These are phyloP conservation scores for Halocaridina rubra DNA, from an alignment of 2,888 invertebrate genomes.

Conservation along the genomic window DNA sequence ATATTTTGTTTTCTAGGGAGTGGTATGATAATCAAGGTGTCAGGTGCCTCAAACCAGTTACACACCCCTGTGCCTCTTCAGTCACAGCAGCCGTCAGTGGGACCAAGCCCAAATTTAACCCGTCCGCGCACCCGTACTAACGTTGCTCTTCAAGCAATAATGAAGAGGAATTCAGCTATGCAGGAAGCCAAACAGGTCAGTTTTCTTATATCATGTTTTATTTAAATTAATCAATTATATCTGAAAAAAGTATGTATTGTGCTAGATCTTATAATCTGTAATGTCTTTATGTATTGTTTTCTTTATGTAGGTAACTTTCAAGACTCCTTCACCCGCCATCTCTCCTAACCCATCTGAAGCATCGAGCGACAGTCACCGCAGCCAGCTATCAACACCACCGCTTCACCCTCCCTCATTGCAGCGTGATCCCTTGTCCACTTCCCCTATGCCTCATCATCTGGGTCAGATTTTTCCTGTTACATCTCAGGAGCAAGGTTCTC, in stretches of 20 bases:
- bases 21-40: conserved; percentile 16
- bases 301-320: conserved; percentile 73
- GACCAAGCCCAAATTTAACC: background rate
- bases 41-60: background rate
- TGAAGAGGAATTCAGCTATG: conserved; percentile 66
- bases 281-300: background rate
- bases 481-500: conserved; percentile 29
- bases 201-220: background rate
- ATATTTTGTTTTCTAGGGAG: background rate
- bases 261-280: no score
- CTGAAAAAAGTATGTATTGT: no score
- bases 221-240: no score
- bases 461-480: conserved; percentile 33
- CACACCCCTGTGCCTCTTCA: conserved; percentile 15
- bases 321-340: conserved; percentile 69
- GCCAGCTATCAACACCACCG: conserved; percentile 55
- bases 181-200: conserved; percentile 51
- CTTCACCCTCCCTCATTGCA: conserved; percentile 64
- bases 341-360: conserved; percentile 64
- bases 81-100: background rate
- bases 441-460: conserved; percentile 48
- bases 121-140: conserved; percentile 73
- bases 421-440: conserved; percentile 47
- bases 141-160: conserved; percentile 76
- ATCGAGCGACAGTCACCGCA: conserved; percentile 59